Evolutionary conservation across 2,113 vertebrate genomes (phyloP).

Genomic region (Pterocles burchelli): DNA sequence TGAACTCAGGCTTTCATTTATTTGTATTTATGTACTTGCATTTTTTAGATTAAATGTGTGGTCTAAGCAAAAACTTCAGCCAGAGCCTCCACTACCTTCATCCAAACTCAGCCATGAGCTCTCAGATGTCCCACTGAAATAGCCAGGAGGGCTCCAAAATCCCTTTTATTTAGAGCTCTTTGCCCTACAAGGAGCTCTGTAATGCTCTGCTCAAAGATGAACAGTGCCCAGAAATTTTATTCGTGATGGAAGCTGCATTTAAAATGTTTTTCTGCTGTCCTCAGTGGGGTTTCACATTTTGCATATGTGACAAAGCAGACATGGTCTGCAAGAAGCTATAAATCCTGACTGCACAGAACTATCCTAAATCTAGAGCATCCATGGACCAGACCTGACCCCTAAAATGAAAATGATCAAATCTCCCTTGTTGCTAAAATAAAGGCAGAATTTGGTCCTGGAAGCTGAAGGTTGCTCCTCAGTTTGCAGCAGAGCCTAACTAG

Average conservation of each 20-base stretch:
- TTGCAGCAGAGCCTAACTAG: not conserved
- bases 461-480: not conserved
- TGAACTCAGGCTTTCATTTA: not conserved
- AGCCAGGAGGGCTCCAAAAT: not conserved
- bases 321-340: not conserved
- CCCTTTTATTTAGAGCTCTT: not conserved
- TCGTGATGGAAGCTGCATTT: not conserved
- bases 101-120: not conserved
- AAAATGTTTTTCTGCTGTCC: not conserved
- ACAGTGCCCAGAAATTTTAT: not conserved
- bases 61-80: not conserved
- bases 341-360: not conserved
- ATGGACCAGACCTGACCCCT: rapidly evolving
- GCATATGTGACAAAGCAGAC: not conserved
- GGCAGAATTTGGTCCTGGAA: not conserved
- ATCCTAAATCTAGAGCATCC: not conserved
- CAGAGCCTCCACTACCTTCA: not conserved
- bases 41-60: not conserved
- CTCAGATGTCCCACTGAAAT: not conserved
- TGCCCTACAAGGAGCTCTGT: not conserved
- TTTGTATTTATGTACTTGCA: not conserved
- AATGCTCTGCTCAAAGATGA: not conserved
- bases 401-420: not conserved
- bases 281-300: not conserved
- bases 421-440: not conserved